Conservation (phyloP, 1,140 invertebrate species). For the Euglossa dilemma region DNA sequence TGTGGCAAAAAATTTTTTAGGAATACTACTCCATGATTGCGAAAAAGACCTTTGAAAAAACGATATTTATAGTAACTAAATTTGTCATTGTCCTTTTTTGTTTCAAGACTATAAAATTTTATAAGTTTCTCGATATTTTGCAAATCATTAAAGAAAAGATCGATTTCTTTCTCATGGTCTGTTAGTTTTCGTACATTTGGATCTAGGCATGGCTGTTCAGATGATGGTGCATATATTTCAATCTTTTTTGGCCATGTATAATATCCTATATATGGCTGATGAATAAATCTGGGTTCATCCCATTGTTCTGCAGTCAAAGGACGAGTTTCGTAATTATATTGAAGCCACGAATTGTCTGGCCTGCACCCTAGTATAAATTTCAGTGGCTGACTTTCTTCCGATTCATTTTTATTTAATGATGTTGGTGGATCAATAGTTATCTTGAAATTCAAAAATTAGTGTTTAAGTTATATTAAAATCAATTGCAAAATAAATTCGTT, state of each 20-base stretch:
- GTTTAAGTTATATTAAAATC: not conserved
- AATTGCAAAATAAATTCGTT: slow-evolving; percentile 20
- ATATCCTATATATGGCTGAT: slow-evolving; percentile 89
- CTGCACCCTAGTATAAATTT: slow-evolving; percentile 82
- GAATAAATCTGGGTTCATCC: slow-evolving; percentile 87
- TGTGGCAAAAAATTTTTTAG: slow-evolving; percentile 86
- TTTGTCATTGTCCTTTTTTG: slow-evolving; percentile 92
- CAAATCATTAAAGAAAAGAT: slow-evolving; percentile 87
- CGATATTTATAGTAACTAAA: slow-evolving; percentile 87
- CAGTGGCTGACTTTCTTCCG: slow-evolving; percentile 42
- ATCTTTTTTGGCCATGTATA: slow-evolving; percentile 90
- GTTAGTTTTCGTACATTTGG: slow-evolving; percentile 80
- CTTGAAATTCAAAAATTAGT: slow-evolving; percentile 61
- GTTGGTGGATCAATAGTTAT: slow-evolving; percentile 54
- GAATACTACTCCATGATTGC: slow-evolving; percentile 88
- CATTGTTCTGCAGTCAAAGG: slow-evolving; percentile 88
- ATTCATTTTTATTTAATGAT: not conserved
- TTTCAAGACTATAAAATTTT: slow-evolving; percentile 90
- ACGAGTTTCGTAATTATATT: slow-evolving; percentile 85
- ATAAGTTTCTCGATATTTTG: slow-evolving; percentile 89
- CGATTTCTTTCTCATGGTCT: slow-evolving; percentile 86
- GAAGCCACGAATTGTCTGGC: slow-evolving; percentile 88
- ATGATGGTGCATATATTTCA: slow-evolving; percentile 85
- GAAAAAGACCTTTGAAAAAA: slow-evolving; percentile 91
- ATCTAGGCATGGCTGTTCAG: slow-evolving; percentile 85